Base-by-base conservation (phyloP, 2,888 invertebrate species). In the Kryphioiulus occultus region DNA sequence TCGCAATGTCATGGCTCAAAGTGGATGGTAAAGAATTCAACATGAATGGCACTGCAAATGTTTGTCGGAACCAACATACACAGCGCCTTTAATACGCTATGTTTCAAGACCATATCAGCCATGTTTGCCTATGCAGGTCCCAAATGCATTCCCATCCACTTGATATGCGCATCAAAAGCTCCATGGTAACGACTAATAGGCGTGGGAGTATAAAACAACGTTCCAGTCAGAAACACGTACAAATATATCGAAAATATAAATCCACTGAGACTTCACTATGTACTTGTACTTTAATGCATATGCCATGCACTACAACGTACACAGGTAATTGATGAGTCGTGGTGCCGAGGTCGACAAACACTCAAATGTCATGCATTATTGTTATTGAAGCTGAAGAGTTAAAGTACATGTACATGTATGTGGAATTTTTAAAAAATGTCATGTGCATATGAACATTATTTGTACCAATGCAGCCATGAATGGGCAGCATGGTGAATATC, bases 61-160 rank as follows among this genome's bases (percentile, higher is more conserved):
- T 53, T 53, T 53, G 68, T 68, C 68, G 22, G 68, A 22, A 9
- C 68, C 22, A 68, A 68, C 68, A 68, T 26, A 1, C 26, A 42
- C 42, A 7, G n/a, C n/a, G 19, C 59, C 19, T 59, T 59, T 59
- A n/a, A 19, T n/a, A 59, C 5, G 59, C 59, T 59, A 19, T 59
- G 15, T 47, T 59, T 59, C 59, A 59, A 59, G 19, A 5, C 26
- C 26, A 68, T 68, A 26, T 68, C 26, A 22, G 26, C 22, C 22
- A 7, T 68, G 68, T 68, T 68, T 68, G 68, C 68, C n/a, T 1
- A 68, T n/a, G 59, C 59, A n/a, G 59, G 19, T 59, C 59, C 59
- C n/a, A 68, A 68, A 68, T 68, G 68, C 68, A 68, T 68, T 68
- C 9, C 68, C 68, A 68, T 68, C 26, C 22, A 68, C 68, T 68